Evolutionary conservation across 2,113 vertebrate species (phyloP).

Genomic region (Ochotona curzoniae): DNA sequence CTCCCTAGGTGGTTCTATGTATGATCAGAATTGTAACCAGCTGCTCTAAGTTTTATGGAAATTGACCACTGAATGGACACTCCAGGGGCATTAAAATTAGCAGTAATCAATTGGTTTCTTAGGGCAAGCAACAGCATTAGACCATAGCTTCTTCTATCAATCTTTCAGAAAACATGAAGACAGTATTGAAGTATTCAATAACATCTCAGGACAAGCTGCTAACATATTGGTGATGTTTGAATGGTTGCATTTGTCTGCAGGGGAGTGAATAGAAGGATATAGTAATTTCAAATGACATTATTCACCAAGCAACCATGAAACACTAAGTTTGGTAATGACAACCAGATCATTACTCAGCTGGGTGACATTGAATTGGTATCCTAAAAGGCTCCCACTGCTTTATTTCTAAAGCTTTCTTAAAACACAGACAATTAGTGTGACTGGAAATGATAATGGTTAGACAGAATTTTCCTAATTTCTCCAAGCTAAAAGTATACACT

Average conservation of each 20-base stretch:
- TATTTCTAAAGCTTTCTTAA: conserved; percentile 73
- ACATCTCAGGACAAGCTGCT: conserved; percentile 48
- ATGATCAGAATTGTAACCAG: conserved; percentile 50
- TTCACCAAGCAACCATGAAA: conserved; percentile 69
- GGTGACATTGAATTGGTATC: conserved; percentile 64
- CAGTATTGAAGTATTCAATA: conserved; percentile 35
- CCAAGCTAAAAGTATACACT: neutral
- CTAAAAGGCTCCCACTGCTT: conserved; percentile 64
- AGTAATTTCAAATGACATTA: conserved; percentile 70
- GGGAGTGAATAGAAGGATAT: conserved; percentile 42
- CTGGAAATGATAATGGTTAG: conserved; percentile 65
- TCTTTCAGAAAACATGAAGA: conserved; percentile 66
- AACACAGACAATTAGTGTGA: conserved; percentile 62
- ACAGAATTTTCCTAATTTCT: conserved; percentile 64
- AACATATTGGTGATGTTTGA: conserved; percentile 31
- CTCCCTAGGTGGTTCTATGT: conserved; percentile 30
- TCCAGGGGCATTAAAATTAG: conserved; percentile 50
- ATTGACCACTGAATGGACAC: conserved; percentile 46
- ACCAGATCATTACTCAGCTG: conserved; percentile 73
- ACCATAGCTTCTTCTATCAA: conserved; percentile 3
- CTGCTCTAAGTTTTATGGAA: conserved; percentile 52
- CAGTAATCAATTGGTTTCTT: conserved; percentile 53
- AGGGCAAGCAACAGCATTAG: conserved; percentile 16
- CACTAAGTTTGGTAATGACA: conserved; percentile 69
- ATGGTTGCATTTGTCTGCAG: conserved; percentile 51